Conservation (phyloP, 2,113 vertebrate species). For the Nycticorax nycticorax region DNA sequence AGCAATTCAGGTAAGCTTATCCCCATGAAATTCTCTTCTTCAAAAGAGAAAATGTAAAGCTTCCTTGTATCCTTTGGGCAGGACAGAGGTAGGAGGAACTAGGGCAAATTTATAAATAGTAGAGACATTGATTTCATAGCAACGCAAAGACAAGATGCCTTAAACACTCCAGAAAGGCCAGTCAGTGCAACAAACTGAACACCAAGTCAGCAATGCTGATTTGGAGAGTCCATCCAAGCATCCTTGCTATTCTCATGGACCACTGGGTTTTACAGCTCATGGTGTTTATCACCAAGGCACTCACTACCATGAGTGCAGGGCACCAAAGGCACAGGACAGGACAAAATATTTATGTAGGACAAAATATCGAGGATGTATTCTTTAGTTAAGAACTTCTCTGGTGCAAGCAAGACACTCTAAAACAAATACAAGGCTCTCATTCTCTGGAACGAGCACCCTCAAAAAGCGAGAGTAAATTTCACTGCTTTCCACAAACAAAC, state of each 20-base stretch:
- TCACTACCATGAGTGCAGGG: background rate
- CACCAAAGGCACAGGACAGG: background rate
- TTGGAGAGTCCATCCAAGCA: background rate
- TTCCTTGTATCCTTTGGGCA: background rate
- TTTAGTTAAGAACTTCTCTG: background rate
- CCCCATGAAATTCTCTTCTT: background rate
- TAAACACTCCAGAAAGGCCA: background rate
- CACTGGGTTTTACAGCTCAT: background rate
- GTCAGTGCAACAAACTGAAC: background rate
- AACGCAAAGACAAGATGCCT: background rate
- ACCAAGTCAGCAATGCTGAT: background rate
- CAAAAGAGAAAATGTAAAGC: background rate
- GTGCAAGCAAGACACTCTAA: background rate
- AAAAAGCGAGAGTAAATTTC: background rate
- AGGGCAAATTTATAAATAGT: background rate
- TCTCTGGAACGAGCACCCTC: background rate
- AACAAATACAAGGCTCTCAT: background rate
- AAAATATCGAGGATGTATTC: background rate
- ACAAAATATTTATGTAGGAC: background rate
- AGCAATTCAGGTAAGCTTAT: background rate
- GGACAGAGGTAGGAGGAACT: background rate
- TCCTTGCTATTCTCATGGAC: accelerated
- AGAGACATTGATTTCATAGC: background rate
- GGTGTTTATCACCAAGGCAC: background rate
- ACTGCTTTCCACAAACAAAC: background rate